phyloP scores from a whole-genome alignment of 2,888 invertebrate species.

The Troides helena region DNA sequence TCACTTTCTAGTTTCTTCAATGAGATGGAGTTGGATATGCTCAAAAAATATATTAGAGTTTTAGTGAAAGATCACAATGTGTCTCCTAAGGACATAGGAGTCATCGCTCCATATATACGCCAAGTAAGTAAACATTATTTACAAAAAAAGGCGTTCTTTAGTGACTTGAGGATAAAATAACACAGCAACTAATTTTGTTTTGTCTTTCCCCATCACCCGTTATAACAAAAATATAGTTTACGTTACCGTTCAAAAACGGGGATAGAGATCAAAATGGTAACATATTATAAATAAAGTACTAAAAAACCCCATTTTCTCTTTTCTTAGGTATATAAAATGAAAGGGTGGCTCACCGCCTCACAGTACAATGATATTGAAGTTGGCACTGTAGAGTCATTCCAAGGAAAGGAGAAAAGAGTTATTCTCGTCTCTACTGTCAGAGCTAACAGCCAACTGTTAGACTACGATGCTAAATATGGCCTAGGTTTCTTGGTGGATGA shows the following conservation, averaged over 20 bases:
- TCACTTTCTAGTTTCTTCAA: slow-evolving; percentile 81
- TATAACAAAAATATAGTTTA: not conserved
- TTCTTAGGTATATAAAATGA: slow-evolving; percentile 69
- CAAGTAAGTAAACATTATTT: slow-evolving; percentile 83
- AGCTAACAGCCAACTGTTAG: slow-evolving; percentile 70
- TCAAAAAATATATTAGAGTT: slow-evolving; percentile 72
- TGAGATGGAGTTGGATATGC: slow-evolving; percentile 85
- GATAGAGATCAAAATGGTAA: not conserved
- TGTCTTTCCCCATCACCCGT: too few species aligned
- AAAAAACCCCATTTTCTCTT: not conserved
- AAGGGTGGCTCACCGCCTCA: slow-evolving; percentile 53
- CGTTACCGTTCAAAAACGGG: not conserved
- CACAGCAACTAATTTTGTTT: too few species aligned
- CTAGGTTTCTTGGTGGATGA: slow-evolving; percentile 79
- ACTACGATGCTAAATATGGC: slow-evolving; percentile 76
- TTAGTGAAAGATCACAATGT: slow-evolving; percentile 82
- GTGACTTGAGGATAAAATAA: too few species aligned
- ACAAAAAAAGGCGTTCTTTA: too few species aligned
- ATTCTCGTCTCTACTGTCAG: slow-evolving; percentile 92
- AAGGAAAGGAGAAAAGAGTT: slow-evolving; percentile 90
- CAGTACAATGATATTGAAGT: slow-evolving; percentile 78
- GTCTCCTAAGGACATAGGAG: slow-evolving; percentile 85
- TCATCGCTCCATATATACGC: slow-evolving; percentile 94
- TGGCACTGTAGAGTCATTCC: slow-evolving; percentile 93
- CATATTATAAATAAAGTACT: not conserved